Evolutionary conservation across 2,113 vertebrate species (phyloP).

Genomic region (Pachycephala philippinensis): DNA sequence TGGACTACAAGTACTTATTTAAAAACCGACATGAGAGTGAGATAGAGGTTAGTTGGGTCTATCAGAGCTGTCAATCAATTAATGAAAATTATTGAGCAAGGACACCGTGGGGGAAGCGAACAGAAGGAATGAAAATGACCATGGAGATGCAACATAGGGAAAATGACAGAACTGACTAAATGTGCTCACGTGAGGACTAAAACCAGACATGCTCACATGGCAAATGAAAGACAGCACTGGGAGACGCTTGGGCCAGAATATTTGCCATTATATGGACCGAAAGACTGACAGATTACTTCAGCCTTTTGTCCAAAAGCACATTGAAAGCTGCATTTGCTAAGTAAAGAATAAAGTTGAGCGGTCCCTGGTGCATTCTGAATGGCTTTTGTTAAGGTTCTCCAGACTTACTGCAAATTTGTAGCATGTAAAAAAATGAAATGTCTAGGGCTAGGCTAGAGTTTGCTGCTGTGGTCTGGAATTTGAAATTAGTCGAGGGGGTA

Average conservation of each 20-base stretch:
- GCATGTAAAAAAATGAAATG: background rate
- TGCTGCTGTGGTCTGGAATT: background rate
- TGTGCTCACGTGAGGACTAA: conserved; percentile 61
- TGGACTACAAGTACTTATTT: conserved; percentile 98
- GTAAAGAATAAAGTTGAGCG: conserved; percentile 46
- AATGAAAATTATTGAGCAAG: conserved; percentile 99
- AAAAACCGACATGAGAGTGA: conserved; percentile 93
- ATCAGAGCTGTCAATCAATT: conserved; percentile 99
- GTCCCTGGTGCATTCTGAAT: conserved; percentile 12
- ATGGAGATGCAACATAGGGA: conserved; percentile 81
- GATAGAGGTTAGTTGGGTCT: conserved; percentile 94
- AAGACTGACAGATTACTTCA: conserved; percentile 48
- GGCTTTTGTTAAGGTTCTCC: conserved; percentile 48
- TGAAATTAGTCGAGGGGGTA: background rate
- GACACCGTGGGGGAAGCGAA: conserved; percentile 82
- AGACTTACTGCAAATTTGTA: conserved; percentile 9
- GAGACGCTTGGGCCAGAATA: background rate
- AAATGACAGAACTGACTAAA: conserved; percentile 73
- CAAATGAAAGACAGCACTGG: conserved; percentile 61
- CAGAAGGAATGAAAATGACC: conserved; percentile 89
- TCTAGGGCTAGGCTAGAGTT: background rate
- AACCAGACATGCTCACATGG: conserved; percentile 60
- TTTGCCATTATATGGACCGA: background rate
- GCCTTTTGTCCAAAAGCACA: conserved; percentile 53
- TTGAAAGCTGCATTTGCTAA: conserved; percentile 33